Evolutionary conservation across 2,113 vertebrate genomes (phyloP).

Genomic region (Scatophagus argus): DNA sequence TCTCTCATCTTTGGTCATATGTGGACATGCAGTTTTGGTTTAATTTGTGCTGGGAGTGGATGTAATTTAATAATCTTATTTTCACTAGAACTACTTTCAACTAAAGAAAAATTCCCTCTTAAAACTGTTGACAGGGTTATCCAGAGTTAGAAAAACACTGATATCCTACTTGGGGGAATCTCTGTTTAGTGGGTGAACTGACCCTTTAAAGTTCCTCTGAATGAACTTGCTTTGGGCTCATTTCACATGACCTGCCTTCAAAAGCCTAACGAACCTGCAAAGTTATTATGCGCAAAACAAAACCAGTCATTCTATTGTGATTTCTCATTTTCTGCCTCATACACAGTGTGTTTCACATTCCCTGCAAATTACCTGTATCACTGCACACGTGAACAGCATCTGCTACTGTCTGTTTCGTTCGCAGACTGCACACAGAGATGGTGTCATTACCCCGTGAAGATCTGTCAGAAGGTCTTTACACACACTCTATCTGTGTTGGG

Average conservation of each 20-base stretch:
- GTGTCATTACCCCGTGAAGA: neutral
- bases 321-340: constrained; percentile 28
- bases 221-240: neutral
- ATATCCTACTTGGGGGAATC: too few relatives aligned
- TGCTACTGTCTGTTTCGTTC: neutral
- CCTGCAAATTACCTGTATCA: neutral
- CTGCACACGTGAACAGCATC: constrained; percentile 5
- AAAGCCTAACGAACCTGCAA: neutral
- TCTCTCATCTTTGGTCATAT: neutral
- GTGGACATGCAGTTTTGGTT: neutral
- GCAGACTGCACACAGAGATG: neutral
- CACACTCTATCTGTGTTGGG: neutral
- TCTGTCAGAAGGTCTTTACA: constrained; percentile 8
- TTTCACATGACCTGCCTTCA: neutral
- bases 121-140: too few relatives aligned
- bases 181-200: neutral
- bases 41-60: neutral
- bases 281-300: constrained; percentile 5
- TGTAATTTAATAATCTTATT: too few relatives aligned
- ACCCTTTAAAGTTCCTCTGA: neutral
- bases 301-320: neutral
- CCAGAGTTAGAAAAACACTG: too few relatives aligned
- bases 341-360: neutral
- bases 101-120: too few relatives aligned
- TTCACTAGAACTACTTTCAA: too few relatives aligned